A percentile compares a stretch with the other conserved stretches of the same genome.
These are phyloP conservation scores for Triplophysa dalaica DNA, from an alignment of 2,113 vertebrate species.

Conservation along the genomic window DNA sequence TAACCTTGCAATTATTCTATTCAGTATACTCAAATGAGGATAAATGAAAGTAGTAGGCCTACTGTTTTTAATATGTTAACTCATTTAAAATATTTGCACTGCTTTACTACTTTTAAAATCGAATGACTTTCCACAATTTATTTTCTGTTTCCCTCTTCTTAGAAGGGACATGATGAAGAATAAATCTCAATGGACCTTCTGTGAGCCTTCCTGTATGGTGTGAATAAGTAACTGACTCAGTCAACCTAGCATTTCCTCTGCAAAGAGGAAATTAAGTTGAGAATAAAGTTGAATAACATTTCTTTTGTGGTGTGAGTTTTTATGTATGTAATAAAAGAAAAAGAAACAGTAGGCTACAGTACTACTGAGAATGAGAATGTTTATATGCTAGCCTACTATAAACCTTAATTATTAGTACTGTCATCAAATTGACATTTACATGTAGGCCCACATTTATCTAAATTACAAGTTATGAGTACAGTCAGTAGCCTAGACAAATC, in stretches of 20 bases:
- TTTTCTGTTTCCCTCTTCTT: conserved; percentile 1
- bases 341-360: not conserved
- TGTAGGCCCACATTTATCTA: too few species aligned
- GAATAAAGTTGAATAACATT: conserved; percentile 50
- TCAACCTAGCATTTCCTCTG: not conserved
- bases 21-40: not conserved
- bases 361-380: too few species aligned
- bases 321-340: not conserved
- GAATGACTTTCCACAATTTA: not conserved
- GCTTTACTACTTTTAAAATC: not conserved
- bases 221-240: conserved; percentile 18
- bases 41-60: too few species aligned
- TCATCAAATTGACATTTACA: too few species aligned
- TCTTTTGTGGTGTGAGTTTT: not conserved
- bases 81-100: not conserved
- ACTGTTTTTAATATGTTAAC: not conserved
- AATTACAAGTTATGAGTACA: too few species aligned
- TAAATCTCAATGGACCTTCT: conserved; percentile 53
- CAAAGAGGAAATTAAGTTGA: not conserved
- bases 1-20: not conserved
- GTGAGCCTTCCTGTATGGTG: not conserved
- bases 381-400: not conserved
- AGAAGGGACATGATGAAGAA: conserved; percentile 73
- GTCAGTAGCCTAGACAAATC: too few species aligned
- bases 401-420: too few species aligned